A percentile compares a stretch with the other conserved stretches of the same genome.
These are phyloP conservation scores for Morinoia aosen DNA, from an alignment of 2,888 invertebrate genomes.

Conservation along the genomic window DNA sequence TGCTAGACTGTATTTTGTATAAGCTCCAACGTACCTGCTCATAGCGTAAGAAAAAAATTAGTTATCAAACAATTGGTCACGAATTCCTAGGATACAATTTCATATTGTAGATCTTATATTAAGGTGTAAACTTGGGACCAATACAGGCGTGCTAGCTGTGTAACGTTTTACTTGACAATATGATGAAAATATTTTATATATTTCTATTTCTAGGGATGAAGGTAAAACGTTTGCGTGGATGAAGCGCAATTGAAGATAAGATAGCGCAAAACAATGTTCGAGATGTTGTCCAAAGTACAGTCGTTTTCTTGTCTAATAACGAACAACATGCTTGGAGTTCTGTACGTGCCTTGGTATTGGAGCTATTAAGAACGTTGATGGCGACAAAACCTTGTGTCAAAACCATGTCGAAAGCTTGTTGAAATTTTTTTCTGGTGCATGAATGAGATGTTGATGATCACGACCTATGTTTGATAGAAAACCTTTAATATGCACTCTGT, in stretches of 20 bases:
- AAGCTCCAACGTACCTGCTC: constrained; percentile 35
- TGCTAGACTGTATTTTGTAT: neutral
- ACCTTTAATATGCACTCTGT: too few species aligned
- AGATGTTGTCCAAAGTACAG: neutral
- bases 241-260: neutral
- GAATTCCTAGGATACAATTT: neutral
- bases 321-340: neutral
- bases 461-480: too few species aligned
- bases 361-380: neutral
- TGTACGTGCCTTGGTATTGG: neutral
- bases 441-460: too few species aligned
- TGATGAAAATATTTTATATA: neutral
- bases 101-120: neutral
- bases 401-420: too few species aligned
- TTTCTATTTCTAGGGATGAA: neutral
- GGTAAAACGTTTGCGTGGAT: neutral
- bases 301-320: neutral
- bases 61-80: constrained; percentile 25
- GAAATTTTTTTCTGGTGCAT: too few species aligned
- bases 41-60: neutral
- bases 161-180: neutral
- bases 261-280: neutral
- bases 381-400: neutral
- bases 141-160: neutral
- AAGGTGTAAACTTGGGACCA: neutral